Conservation (phyloP, 92 coral and sea anemone genomes). For the Diadumene lineata region DNA sequence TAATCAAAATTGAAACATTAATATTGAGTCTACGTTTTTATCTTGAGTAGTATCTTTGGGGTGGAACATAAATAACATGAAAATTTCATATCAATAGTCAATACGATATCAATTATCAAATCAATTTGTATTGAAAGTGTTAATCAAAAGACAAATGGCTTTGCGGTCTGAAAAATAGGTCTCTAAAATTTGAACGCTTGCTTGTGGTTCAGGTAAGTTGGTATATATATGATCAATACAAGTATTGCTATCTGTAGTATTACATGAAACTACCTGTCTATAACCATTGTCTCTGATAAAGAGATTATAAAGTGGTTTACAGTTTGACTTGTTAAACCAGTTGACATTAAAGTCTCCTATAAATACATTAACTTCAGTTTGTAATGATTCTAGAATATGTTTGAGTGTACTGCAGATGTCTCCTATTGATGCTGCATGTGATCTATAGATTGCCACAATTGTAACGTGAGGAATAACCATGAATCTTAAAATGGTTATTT, state of each 20-base stretch:
- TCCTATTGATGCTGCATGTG: slow-evolving; percentile 53
- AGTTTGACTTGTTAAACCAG: slow-evolving; percentile 37
- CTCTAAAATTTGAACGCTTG: slow-evolving; percentile 19
- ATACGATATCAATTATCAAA: not conserved
- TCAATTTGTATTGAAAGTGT: slow-evolving; percentile 3
- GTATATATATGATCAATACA: too few relatives aligned
- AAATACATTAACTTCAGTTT: slow-evolving; percentile 42
- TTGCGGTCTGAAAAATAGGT: slow-evolving; percentile 15
- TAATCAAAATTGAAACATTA: slow-evolving; percentile 3
- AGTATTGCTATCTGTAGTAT: slow-evolving; percentile 40
- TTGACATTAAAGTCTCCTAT: slow-evolving; percentile 42
- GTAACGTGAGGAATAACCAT: slow-evolving; percentile 55
- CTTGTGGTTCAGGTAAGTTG: slow-evolving; percentile 30
- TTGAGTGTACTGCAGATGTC: slow-evolving; percentile 20
- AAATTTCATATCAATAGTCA: slow-evolving; percentile 1
- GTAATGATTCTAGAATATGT: slow-evolving; percentile 3
- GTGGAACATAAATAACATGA: not conserved
- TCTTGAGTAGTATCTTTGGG: not conserved
- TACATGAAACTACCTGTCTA: slow-evolving; percentile 37
- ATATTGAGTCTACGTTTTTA: not conserved
- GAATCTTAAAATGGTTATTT: slow-evolving; percentile 55
- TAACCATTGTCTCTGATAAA: slow-evolving; percentile 36
- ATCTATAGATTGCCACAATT: slow-evolving; percentile 53
- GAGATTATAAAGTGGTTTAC: slow-evolving; percentile 29
- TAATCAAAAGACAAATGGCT: not conserved